Evolutionary conservation across 2,113 vertebrate genomes (phyloP), one percentile per base, ranked within the genome.

Genomic region (Calidris pugnax): DNA sequence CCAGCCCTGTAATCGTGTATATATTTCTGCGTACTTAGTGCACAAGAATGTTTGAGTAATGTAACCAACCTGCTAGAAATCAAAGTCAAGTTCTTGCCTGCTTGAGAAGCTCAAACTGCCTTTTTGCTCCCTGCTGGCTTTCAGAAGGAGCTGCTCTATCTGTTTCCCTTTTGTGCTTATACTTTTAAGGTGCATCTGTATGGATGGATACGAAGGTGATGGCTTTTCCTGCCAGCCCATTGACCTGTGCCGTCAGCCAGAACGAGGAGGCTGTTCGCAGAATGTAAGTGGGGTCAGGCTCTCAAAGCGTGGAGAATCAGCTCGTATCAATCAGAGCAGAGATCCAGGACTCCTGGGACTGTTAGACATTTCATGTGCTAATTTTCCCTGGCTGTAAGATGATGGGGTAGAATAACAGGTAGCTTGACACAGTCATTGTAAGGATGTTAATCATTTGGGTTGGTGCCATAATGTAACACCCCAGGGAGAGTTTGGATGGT

Each of bases 221-320:
- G 99, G 99, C 37, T 98, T 98, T 97, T 98, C 98, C 93, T 99
- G 99, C 91, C 85, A 96, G n/a, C 97, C 97, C 51, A 95, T 98
- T 3, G 98, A 99, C 96, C 97, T 97, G 79, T 99, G 99, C 92
- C 97, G 97, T 66, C 98, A 94, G 71, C 98, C 98, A 41, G 96
- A 97, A 77, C 94, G 97, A 20, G 99, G 99, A 60, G 98, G 98
- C 47, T 99, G 99, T 67, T 97, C 99, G 5, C 77, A 92, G 80
- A 99, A 99, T 5, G 99, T 99, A 96, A 99, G 99, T 98, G 66
- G 50, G 32, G 8, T 80, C 87, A 73, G 60, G 26, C 27, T 69
- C 23, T 28, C 1, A 1, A 57, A 45, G 30, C 0, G 0, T 26
- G 33, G 51, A 85, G 57, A 76, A 88, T 50, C 68, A 87, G 48